A percentile compares a stretch with the other conserved stretches of the same genome.
Conservation (phyloP, 23 tunicate species). For the Aplidium turbinatum region DNA sequence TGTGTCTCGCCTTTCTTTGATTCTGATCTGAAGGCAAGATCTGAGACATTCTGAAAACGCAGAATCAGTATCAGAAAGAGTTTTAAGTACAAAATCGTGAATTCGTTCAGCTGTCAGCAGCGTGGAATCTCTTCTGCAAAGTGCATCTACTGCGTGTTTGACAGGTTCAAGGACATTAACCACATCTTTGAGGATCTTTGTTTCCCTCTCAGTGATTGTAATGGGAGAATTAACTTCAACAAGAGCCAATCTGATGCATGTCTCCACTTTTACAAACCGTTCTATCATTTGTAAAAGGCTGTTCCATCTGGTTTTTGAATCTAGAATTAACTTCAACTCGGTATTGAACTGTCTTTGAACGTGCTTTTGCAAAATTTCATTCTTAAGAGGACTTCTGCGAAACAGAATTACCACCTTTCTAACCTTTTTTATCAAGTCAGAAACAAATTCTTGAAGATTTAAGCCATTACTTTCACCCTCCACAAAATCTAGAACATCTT, state of each 20-base stretch:
- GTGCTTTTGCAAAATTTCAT: constrained; percentile 68
- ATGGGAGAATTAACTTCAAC: constrained; percentile 49
- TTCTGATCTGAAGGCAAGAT: constrained; percentile 43
- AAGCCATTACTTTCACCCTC: constrained; percentile 39
- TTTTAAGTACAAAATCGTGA: constrained; percentile 40
- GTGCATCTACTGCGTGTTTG: constrained; percentile 43
- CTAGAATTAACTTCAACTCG: constrained; percentile 66
- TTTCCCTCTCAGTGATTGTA: constrained; percentile 31
- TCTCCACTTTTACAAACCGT: constrained; percentile 45
- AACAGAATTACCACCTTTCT: constrained; percentile 50
- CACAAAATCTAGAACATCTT: constrained; percentile 47
- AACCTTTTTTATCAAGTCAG: constrained; percentile 53
- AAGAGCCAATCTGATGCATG: constrained; percentile 68
- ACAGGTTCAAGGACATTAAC: constrained; percentile 55
- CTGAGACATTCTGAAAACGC: constrained; percentile 36
- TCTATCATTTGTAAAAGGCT: constrained; percentile 66
- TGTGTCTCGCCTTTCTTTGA: constrained; percentile 47
- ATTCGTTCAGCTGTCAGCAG: constrained; percentile 56
- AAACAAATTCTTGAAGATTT: constrained; percentile 59
- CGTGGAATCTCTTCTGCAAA: constrained; percentile 45
- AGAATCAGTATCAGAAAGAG: constrained; percentile 45
- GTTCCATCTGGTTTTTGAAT: constrained; percentile 72
- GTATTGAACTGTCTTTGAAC: constrained; percentile 48
- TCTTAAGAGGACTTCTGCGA: constrained; percentile 51
- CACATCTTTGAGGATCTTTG: constrained; percentile 40